A percentile compares a stretch with the other conserved stretches of the same genome.
These are phyloP conservation scores for Drosophila tsacasi DNA, from an alignment of 1,140 invertebrate species.

Conservation along the genomic window DNA sequence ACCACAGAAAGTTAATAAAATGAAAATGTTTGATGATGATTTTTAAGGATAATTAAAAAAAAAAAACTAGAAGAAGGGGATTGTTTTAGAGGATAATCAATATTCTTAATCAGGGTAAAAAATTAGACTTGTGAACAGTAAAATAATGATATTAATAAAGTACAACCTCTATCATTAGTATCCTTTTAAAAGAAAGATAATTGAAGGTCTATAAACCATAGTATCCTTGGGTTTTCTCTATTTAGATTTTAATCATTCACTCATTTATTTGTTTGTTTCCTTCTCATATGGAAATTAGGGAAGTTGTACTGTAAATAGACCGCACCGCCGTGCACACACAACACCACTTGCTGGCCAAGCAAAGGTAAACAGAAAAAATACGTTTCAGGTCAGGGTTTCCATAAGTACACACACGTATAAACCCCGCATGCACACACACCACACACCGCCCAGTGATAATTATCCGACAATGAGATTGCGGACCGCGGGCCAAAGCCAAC, in stretches of 20 bases:
- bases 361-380: constrained; percentile 60
- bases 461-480: constrained; percentile 74
- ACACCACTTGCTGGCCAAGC: constrained; percentile 19
- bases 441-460: constrained; percentile 64
- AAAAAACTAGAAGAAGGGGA: too few species aligned
- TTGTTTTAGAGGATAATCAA: neutral
- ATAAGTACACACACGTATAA: constrained; percentile 57
- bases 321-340: constrained; percentile 3
- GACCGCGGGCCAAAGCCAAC: constrained; percentile 47
- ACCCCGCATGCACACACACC: constrained; percentile 13
- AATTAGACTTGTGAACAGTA: neutral
- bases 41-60: neutral
- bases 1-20: neutral
- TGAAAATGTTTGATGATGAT: neutral
- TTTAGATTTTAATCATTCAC: neutral
- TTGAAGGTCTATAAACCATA: neutral
- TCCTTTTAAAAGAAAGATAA: neutral
- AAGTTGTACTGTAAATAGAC: constrained; percentile 33
- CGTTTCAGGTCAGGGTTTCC: constrained; percentile 79
- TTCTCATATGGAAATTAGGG: constrained; percentile 10
- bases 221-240: neutral
- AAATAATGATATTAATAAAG: neutral
- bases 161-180: neutral
- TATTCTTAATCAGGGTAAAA: neutral
- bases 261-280: neutral